Conservation (phyloP, 2,113 vertebrate species). For the Mustela lutreola region DNA sequence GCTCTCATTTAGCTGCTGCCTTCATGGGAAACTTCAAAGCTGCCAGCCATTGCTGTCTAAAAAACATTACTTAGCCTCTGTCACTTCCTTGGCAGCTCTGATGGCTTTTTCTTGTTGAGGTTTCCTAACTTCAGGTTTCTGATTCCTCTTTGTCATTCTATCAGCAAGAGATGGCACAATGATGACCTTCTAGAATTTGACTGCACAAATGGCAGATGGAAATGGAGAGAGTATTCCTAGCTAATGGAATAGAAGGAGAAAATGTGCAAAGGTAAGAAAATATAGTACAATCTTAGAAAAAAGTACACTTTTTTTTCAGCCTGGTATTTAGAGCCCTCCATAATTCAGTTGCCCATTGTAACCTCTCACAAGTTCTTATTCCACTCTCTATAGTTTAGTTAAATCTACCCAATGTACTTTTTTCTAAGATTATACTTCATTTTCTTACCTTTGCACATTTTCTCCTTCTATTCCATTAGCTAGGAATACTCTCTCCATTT, state of each 20-base stretch:
- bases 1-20: neutral
- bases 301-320: neutral
- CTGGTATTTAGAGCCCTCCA: too few species aligned
- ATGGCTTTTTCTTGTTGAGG: neutral
- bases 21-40: neutral
- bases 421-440: neutral
- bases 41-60: neutral
- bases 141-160: neutral
- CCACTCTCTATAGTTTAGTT: too few species aligned
- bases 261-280: slow-evolving; percentile 3
- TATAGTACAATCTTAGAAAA: neutral
- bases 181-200: neutral
- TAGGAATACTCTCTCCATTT: neutral
- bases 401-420: too few species aligned
- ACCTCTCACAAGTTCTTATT: too few species aligned
- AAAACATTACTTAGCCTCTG: neutral
- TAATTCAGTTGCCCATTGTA: too few species aligned
- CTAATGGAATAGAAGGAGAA: neutral
- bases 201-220: neutral
- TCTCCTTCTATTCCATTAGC: neutral
- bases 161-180: neutral
- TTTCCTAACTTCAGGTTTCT: neutral
- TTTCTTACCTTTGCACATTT: slow-evolving; percentile 14
- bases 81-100: neutral
- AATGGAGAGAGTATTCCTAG: neutral